Conservation (phyloP, 92 coral and sea anemone species). For the Diadumene lineata region DNA sequence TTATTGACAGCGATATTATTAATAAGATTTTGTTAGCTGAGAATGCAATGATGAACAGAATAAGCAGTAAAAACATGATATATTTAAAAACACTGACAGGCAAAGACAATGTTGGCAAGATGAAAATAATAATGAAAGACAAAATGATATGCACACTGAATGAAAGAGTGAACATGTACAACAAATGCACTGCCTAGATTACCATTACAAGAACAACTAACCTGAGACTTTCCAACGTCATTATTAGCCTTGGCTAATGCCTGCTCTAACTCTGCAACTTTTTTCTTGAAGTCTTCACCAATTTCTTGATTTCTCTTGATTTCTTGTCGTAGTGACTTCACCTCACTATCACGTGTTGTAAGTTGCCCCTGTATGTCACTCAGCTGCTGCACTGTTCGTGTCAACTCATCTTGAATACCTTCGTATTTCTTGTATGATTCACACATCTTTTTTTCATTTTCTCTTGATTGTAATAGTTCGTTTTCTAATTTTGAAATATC, state of each 20-base stretch:
- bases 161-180: not conserved
- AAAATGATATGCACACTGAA: no score
- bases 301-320: slow-evolving; percentile 50
- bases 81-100: no score
- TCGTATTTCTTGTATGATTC: slow-evolving; percentile 69
- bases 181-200: not conserved
- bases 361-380: slow-evolving; percentile 55
- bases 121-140: no score
- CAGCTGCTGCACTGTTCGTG: slow-evolving; percentile 38
- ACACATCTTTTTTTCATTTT: slow-evolving; percentile 50
- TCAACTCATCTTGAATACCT: slow-evolving; percentile 31
- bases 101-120: no score
- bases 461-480: slow-evolving; percentile 60
- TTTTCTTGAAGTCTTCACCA: slow-evolving; percentile 68
- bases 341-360: slow-evolving; percentile 63
- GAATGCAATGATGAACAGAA: no score
- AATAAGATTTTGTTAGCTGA: no score
- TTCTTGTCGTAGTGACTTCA: slow-evolving; percentile 57
- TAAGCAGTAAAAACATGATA: no score
- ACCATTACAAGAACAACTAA: no score
- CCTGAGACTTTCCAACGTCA: slow-evolving; percentile 71
- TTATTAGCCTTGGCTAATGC: slow-evolving; percentile 75
- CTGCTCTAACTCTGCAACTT: slow-evolving; percentile 73
- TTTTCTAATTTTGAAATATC: slow-evolving; percentile 67
- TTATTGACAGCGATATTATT: no score